Evolutionary conservation across 2,797 vertebrate species (phyloP), one percentile per base, ranked within the genome.

Genomic region (Moxostoma hubbsi): DNA sequence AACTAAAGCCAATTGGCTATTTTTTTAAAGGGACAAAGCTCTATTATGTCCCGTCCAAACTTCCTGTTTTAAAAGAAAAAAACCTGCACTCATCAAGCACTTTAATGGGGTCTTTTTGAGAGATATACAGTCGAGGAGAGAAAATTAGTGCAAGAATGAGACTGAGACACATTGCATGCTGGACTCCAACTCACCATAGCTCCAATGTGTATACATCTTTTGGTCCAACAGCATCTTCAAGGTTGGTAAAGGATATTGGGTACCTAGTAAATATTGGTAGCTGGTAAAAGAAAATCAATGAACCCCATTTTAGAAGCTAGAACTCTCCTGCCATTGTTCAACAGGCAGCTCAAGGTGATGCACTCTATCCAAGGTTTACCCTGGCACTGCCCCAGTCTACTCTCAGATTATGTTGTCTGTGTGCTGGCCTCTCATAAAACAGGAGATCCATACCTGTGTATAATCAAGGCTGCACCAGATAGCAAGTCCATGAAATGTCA

Each of bases 401-500:
- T 68, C 79, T 71, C 63, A 24, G 64, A 75, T 74, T 77, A 68
- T 81, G 70, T 71, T 73, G 65, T 73, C 69, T 75, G 66, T 51
- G 79, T 63, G 50, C 66, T 49, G 5, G 58, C 24, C 73, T 64
- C 53, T 79, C 47, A 68, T 65, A 83, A 81, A 24, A 75, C 67
- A 65, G 18, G 45, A 68, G 79, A 85, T 86, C 83, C 76, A 85
- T 85, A 76, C 46, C 9, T 36, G 65, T 54, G 81, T 66, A 81
- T 85, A 83, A 85, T 85, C 82, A 85, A 81, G 74, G 43, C 24
- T 36, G 51, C 73, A 72, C 78, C 79, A 84, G 87, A 87, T 84
- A 79, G 81, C 63, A 65, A 53, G 83, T 84, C 83, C 67, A 87
- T 85, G 65, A 75, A 63, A 85, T 59, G 65, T 86, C 74, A 85